Base-by-base conservation (phyloP, 2,113 vertebrate genomes). In the Phaethon lepturus region DNA sequence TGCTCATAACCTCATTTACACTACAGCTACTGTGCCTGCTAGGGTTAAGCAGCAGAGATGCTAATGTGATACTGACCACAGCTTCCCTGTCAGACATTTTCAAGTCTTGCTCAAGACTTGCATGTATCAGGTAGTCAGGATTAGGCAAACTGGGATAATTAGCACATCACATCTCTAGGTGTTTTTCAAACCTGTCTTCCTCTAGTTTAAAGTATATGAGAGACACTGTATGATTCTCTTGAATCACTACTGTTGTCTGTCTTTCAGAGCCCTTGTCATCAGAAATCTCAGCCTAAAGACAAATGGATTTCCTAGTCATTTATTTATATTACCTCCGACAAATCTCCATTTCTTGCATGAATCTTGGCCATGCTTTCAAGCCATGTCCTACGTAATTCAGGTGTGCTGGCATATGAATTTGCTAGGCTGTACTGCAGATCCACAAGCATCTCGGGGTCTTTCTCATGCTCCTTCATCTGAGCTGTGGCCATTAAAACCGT, bases 381-480 rank as follows among this genome's bases (percentile, higher is more conserved):
- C 99, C 99, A 99, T 1, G 99, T 99, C 95, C 99, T 99, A 4
- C 99, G 98, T 2, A 99, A 97, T 96, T 99, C 99, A 0, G 99
- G 99, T 2, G 99, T 99, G 97, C 99, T 99, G 31, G 99, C 99
- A 6, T 99, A 99, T 8, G 99, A 99, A 94, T 99, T 99, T 55
- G 99, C 99, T 38, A 99, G 98, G 95, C 99, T 99, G 98, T 99
- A 99, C 94, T 99, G 99, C 78, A 99, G 99, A 71, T 99, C 99
- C 95, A 99, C 99, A 82, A 99, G 98, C 99, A 99, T 99, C 96
- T 99, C 99, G 0, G 99, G 99, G 94, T 99, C 99, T 92, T 99
- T 99, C 97, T 99, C 99, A 3, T 99, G 99, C 96, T 99, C 99
- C 91, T 99, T 99, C 99, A 99, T 99, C 97, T 99, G 99, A 8